Conservation (phyloP, 1,140 invertebrate species). For the Saccostrea glomerata region DNA sequence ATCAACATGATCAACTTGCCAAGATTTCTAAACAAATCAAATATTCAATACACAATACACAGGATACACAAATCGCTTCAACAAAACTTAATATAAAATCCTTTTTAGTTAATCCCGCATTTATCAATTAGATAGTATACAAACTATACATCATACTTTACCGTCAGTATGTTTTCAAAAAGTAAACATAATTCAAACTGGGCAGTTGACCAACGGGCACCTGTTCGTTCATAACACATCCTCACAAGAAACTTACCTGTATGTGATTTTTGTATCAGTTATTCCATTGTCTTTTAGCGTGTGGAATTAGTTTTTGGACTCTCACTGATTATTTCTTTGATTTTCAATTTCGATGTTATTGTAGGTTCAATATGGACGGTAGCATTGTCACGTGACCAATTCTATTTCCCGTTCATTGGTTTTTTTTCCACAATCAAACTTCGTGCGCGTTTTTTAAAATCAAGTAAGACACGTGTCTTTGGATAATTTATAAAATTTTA, state of each 20-base stretch:
- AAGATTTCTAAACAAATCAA: too few species aligned
- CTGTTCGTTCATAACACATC: neutral
- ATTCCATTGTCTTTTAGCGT: neutral
- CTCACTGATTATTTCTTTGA: neutral
- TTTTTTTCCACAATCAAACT: neutral
- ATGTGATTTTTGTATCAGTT: neutral
- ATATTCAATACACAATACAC: too few species aligned
- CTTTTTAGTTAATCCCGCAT: too few species aligned
- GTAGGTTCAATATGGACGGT: slow-evolving; percentile 41
- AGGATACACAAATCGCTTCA: too few species aligned
- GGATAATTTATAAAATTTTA: too few species aligned
- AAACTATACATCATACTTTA: neutral
- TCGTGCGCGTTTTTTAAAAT: slow-evolving; percentile 14
- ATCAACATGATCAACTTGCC: too few species aligned
- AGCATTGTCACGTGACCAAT: slow-evolving; percentile 32
- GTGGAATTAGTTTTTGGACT: neutral
- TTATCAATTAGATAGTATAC: too few species aligned
- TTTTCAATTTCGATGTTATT: neutral
- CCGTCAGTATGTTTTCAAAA: neutral
- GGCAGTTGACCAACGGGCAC: neutral
- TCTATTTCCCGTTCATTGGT: neutral
- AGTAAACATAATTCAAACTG: neutral
- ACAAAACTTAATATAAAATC: too few species aligned
- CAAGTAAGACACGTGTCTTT: too few species aligned
- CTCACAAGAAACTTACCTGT: neutral